These are phyloP conservation scores for Gobius niger DNA, from an alignment of 2,113 vertebrate species.

Conservation along the genomic window DNA sequence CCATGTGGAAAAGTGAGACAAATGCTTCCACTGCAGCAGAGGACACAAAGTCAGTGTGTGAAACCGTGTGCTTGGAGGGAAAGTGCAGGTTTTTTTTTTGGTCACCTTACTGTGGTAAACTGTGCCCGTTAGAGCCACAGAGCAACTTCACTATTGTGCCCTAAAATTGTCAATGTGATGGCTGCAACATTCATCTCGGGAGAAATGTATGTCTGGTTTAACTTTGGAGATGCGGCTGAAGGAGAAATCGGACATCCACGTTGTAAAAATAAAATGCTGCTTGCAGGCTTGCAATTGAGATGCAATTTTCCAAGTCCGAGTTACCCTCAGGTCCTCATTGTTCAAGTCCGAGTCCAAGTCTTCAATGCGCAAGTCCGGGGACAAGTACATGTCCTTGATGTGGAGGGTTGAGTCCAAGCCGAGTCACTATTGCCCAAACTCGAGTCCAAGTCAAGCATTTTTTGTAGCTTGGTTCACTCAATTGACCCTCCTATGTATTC, in stretches of 20 bases:
- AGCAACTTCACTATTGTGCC: conserved; percentile 57
- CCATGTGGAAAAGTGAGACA: conserved; percentile 24
- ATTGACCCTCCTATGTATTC: too few relatives aligned
- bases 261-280: neutral
- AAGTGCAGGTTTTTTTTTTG: conserved; percentile 31
- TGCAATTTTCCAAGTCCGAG: too few relatives aligned
- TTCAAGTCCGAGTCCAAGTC: too few relatives aligned
- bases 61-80: conserved; percentile 13
- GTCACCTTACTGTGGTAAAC: conserved; percentile 15
- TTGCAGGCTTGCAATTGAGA: neutral
- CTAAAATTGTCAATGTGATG: conserved; percentile 69
- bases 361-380: too few relatives aligned
- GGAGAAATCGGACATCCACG: neutral
- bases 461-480: too few relatives aligned
- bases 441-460: too few relatives aligned
- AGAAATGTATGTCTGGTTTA: neutral
- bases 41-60: conserved; percentile 14
- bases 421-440: too few relatives aligned
- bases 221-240: neutral
- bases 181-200: conserved; percentile 46
- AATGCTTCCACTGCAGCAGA: conserved; percentile 20
- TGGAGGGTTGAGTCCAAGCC: too few relatives aligned
- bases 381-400: too few relatives aligned
- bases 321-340: too few relatives aligned
- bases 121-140: conserved; percentile 36